Base-by-base conservation (phyloP, 2,113 vertebrate species). In the Eretmochelys imbricata region DNA sequence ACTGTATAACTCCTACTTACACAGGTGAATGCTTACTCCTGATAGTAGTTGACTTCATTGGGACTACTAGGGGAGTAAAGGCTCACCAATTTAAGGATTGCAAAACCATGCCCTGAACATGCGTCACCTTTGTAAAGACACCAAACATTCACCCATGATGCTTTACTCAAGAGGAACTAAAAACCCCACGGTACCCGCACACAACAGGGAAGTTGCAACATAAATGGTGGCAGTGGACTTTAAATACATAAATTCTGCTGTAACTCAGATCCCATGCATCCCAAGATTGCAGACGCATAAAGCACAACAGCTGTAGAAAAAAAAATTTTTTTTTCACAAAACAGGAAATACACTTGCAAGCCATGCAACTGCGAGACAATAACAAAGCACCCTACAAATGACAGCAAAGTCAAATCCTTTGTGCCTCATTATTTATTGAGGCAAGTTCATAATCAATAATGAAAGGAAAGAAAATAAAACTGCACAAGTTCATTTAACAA, bases 301-400 rank as follows among this genome's bases (percentile, higher is more conserved):
- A 42, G 46, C 3, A 1, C 51, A 17, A 85, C 82, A 8, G 9
- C 35, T 81, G 82, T 80, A 81, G 10, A 48, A 87, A 1, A 1
- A 10, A 53, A 85, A 85, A 51, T 81, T 11, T 5, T 59, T 29
- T 29, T 29, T 59, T n/a, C 88, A 89, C 31, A 53, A 84, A 93
- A 76, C 5, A 80, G 82, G 53, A 96, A 96, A 79, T 22, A 86
- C 19, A 9, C 48, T 91, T 93, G 62, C 90, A 76, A 93, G 87
- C 20, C 35, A 48, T 80, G 85, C 85, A 93, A n/a, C 79, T 51
- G 17, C 5, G 38, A 83, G 7, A 46, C 31, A 35, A 24, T 51
- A 95, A 80, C 2, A 82, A 80, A 84, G 85, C 22, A 49, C 35
- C 29, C 80, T 38, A 72, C 12, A 20, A 78, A n/a, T 6, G 48